Evolutionary conservation across 2,888 invertebrate genomes (phyloP).

Genomic region (Aromia moschata): DNA sequence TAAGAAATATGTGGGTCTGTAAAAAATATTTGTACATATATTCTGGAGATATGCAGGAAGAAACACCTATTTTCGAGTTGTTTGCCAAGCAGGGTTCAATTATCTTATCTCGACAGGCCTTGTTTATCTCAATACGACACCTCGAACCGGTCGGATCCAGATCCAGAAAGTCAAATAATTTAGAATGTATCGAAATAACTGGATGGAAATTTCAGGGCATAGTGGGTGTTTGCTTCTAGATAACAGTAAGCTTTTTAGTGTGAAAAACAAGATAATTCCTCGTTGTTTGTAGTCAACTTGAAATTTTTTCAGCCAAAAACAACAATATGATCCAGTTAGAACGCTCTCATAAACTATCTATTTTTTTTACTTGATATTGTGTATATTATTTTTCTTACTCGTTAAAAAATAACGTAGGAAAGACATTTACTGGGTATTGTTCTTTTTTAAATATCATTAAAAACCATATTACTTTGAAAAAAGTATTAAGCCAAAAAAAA

Average conservation of each 20-base stretch:
- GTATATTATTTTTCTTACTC: too few relatives aligned
- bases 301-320: background rate
- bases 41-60: slow-evolving; percentile 7
- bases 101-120: slow-evolving; percentile 18
- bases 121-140: slow-evolving; percentile 11
- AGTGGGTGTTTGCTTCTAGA: background rate
- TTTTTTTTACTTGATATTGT: too few relatives aligned
- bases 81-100: slow-evolving; percentile 19
- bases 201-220: background rate
- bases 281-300: background rate
- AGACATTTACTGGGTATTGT: too few relatives aligned
- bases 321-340: background rate
- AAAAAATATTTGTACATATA: slow-evolving; percentile 1
- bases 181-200: background rate
- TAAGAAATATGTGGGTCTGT: background rate
- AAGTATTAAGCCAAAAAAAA: too few relatives aligned
- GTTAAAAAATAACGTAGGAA: too few relatives aligned
- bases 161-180: background rate
- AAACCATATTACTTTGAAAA: too few relatives aligned
- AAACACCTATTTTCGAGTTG: slow-evolving; percentile 19
- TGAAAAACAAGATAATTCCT: background rate
- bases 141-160: slow-evolving; percentile 11
- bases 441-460: too few relatives aligned
- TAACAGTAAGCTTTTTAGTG: background rate
- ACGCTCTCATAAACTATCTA: too few relatives aligned